Base-by-base conservation (phyloP, 2,113 vertebrate species). In the Sinocyclocheilus anshuiensis region DNA sequence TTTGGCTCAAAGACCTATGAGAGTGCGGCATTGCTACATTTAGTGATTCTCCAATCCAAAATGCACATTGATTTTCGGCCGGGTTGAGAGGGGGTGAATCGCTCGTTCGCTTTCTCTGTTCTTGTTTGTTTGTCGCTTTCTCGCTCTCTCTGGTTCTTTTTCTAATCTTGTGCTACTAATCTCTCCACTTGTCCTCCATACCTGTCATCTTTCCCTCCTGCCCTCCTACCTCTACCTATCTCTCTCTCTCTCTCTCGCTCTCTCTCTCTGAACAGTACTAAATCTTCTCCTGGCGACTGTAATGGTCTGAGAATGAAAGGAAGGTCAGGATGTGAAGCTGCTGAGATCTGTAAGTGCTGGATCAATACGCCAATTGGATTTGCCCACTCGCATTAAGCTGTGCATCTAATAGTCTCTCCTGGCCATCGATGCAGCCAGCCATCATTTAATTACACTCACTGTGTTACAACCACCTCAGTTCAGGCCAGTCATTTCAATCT, bases 291-390 rank as follows among this genome's bases (percentile, higher is more conserved):
- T 55, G 61, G 85, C 15, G 84, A 93, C 89, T 92, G 86, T 92
- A 92, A 93, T 91, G 91, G 92, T 90, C 92, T 90, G 87, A 91
- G 92, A 94, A 94, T 91, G 90, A 93, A 93, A 94, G 89, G 84
- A 90, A 91, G 92, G 92, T 93, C 88, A 92, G 90, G 91, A 88
- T 92, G 90, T 92, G 91, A 88, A 91, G 87, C 89, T 89, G 88
- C 88, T 84, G 86, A 92, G 92, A 92, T 90, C 93, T 93, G 92
- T 92, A 93, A 92, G 89, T 84, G 85, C 77, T 82, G 87, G 91
- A 94, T 94, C 94, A 87, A 94, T 94, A 94, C 39, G 26, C 83
- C 83, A 86, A 93, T 93, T 92, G 88, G 88, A 93, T 94, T 94
- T 92, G 91, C 88, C 90, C 86, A 89, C 88, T 91, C 89, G 81